phyloP scores from a whole-genome alignment of 2,888 invertebrate genomes.

The Rhingia campestris region DNA sequence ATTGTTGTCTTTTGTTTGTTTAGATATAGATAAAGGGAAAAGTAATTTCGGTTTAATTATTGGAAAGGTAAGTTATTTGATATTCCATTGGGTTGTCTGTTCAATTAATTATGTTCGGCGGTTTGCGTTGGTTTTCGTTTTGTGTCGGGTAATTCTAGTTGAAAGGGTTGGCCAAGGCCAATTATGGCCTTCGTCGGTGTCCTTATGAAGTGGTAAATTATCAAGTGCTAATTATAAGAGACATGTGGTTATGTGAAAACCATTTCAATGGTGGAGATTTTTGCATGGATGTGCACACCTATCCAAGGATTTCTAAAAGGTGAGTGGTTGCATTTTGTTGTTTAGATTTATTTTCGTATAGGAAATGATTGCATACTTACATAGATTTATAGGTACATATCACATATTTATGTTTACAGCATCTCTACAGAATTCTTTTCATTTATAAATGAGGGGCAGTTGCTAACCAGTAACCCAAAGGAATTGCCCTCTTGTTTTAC shows the following conservation, averaged over 20 bases:
- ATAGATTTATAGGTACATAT: too few relatives aligned
- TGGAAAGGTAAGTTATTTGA: slow-evolving; percentile 61
- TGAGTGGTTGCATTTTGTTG: slow-evolving; percentile 11
- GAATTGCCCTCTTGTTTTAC: too few relatives aligned
- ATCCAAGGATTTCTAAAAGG: slow-evolving; percentile 16
- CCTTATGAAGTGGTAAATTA: slow-evolving; percentile 49
- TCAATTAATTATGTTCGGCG: background rate
- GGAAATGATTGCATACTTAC: too few relatives aligned
- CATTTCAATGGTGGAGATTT: slow-evolving; percentile 1
- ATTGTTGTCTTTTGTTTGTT: slow-evolving; percentile 53
- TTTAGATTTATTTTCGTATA: background rate
- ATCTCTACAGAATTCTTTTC: too few relatives aligned
- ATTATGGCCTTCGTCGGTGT: slow-evolving; percentile 50
- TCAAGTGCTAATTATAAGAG: slow-evolving; percentile 30
- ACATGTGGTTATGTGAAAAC: slow-evolving; percentile 31
- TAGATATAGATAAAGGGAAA: background rate
- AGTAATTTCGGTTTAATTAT: slow-evolving; percentile 23
- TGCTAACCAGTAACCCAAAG: too few relatives aligned
- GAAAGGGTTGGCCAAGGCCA: background rate
- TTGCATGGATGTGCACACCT: background rate
- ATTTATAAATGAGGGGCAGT: too few relatives aligned
- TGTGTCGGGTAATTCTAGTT: slow-evolving; percentile 5
- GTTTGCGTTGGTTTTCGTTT: background rate
- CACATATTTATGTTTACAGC: too few relatives aligned
- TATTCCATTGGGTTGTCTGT: background rate